Percentiles rank a stretch among this genome's conserved stretches.
These are phyloP conservation scores for Antrozous pallidus DNA, from an alignment of 2,797 vertebrate species.

Conservation along the genomic window DNA sequence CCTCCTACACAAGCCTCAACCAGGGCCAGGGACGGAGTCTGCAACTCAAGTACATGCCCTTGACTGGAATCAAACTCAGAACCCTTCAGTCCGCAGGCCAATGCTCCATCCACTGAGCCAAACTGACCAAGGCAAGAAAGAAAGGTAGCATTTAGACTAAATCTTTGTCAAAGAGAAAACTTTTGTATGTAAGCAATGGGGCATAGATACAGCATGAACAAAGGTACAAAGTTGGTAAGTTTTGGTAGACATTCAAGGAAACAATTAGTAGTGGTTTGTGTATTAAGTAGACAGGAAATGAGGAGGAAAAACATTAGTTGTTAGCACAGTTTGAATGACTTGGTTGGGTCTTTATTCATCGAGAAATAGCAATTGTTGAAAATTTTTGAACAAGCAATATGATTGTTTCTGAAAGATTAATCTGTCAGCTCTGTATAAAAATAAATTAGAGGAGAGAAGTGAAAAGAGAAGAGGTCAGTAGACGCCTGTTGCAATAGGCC, in stretches of 20 bases:
- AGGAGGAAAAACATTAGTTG: neutral
- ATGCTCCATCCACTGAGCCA: too few species aligned
- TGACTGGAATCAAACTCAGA: too few species aligned
- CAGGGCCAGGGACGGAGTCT: too few species aligned
- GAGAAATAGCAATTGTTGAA: neutral
- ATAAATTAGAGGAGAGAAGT: neutral
- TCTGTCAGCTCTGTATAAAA: constrained; percentile 38
- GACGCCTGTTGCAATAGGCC: constrained; percentile 7
- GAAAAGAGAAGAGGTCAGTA: constrained; percentile 9
- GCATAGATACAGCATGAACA: neutral
- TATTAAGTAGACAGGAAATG: neutral
- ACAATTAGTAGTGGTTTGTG: neutral
- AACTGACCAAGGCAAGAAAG: too few species aligned
- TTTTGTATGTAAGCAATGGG: neutral
- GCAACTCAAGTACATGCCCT: too few species aligned
- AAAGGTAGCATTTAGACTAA: constrained; percentile 2
- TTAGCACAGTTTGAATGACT: neutral
- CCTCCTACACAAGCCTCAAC: too few species aligned
- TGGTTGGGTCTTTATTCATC: neutral
- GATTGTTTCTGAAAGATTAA: constrained; percentile 46
- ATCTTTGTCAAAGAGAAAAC: constrained; percentile 1
- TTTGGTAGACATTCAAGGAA: constrained; percentile 2
- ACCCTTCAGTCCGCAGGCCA: too few species aligned
- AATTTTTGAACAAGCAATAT: constrained; percentile 26
- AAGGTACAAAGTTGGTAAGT: neutral